These are phyloP conservation scores for Amphiprion percula DNA, from an alignment of 2,113 vertebrate genomes.

Conservation along the genomic window DNA sequence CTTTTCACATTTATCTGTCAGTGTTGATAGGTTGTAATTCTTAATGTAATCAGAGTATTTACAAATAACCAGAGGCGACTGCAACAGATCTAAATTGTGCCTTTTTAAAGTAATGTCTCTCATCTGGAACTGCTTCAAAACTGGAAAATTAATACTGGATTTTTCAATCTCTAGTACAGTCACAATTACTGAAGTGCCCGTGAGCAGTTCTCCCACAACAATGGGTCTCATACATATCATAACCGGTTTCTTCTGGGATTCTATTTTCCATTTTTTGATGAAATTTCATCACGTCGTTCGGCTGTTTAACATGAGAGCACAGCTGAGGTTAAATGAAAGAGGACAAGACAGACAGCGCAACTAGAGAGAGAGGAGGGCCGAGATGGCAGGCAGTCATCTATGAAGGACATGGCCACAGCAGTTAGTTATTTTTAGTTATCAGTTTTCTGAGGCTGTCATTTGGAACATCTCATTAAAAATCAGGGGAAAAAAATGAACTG, in stretches of 20 bases:
- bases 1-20: no score
- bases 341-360: conserved; percentile 49
- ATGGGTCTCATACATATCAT: conserved; percentile 5
- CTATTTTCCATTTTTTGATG: conserved; percentile 9
- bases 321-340: conserved; percentile 47
- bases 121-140: no score
- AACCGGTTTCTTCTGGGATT: conserved; percentile 36
- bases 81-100: no score
- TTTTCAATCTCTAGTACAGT: no score
- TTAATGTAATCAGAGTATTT: no score
- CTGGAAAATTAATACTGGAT: no score
- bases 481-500: conserved; percentile 45
- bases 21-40: no score
- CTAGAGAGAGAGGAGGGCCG: conserved; percentile 29
- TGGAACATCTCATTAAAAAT: conserved; percentile 79
- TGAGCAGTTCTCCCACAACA: not conserved
- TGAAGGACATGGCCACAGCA: conserved; percentile 75
- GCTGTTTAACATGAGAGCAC: conserved; percentile 34
- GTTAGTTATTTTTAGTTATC: conserved; percentile 80
- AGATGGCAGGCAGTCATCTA: conserved; percentile 71
- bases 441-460: conserved; percentile 74
- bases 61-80: no score
- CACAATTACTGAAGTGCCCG: conserved; percentile 7
- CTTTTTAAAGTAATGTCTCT: no score
- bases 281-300: conserved; percentile 18